Evolutionary conservation across 1,140 invertebrate species (phyloP).

Genomic region (Danaus melanippus): DNA sequence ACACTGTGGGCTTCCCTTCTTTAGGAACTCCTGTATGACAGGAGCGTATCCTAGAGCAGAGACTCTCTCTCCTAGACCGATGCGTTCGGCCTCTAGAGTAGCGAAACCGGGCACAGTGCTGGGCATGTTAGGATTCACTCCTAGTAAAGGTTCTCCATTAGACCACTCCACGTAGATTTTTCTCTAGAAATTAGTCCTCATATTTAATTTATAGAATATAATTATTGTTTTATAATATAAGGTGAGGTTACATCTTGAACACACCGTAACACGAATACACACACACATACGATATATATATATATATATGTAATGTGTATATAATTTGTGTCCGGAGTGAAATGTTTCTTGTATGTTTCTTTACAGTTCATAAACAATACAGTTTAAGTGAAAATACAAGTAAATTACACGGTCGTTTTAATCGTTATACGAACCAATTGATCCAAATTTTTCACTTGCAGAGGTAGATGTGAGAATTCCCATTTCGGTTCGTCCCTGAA

Average conservation of each 20-base stretch:
- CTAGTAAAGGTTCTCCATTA: conserved; percentile 78
- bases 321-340: no score
- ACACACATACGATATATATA: no score
- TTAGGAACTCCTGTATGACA: conserved; percentile 87
- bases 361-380: no score
- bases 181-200: conserved; percentile 65
- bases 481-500: conserved; percentile 78
- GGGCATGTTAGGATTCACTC: conserved; percentile 75
- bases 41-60: conserved; percentile 79
- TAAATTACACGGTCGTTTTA: no score
- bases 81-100: conserved; percentile 78
- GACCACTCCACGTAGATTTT: conserved; percentile 78
- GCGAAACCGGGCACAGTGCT: conserved; percentile 69
- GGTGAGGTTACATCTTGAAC: no score
- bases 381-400: no score
- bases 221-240: no score
- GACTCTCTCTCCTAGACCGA: conserved; percentile 78
- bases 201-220: no score
- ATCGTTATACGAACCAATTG: conserved; percentile 75
- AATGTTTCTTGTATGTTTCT: no score
- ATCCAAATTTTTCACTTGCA: conserved; percentile 86
- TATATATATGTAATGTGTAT: no score
- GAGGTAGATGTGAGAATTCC: conserved; percentile 90
- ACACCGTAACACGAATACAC: no score
- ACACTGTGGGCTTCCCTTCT: conserved; percentile 86